Base-by-base conservation (phyloP, 2,113 vertebrate species). In the Prunella fulvescens region DNA sequence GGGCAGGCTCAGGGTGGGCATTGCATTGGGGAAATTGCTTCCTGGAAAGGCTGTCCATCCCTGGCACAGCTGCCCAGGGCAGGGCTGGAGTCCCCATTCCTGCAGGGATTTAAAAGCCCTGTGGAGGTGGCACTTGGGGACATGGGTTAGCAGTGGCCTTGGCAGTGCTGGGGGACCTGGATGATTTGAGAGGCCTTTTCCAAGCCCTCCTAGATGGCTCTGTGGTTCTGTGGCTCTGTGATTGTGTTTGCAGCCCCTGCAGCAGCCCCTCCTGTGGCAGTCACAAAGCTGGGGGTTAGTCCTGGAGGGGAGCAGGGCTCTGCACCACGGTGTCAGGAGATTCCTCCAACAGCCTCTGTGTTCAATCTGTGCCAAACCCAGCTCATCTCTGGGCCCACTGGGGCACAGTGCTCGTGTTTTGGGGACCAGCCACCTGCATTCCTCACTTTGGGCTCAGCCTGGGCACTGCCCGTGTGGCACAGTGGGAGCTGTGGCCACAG, bases 321-420 rank as follows among this genome's bases (percentile, higher is more conserved):
- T 37, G 56, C 54, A 5, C 31, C 4, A 5, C 8, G 0, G 28
- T 13, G 60, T 39, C 66, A 54, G 58, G 50, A 25, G 17, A 10
- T 9, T 13, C 15, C 62, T 71, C 0, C 1, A 39, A 9, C 20
- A 12, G 19, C 50, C 0, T 0, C 35, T 14, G 25, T 35, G 10
- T 7, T 39, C 60, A 13, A 0, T 7, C 39, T 29, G 0, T 26
- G 28, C 81, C 42, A 62, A 23, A 29, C 50, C 65, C 45, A 12
- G 1, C 22, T 3, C 6, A 0, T 4, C 35, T 42, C 64, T 33
- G 17, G 19, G 25, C 9, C 23, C 51, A 3, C 29, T 7, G 5
- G 1, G 16, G 12, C 51, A 26, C n/a, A 6, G 7, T 1, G 44
- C 22, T 58, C 3, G 0, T 12, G 33, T 8, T 8, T 33, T 18